Evolutionary conservation across 2,113 vertebrate species (phyloP).

Genomic region (Brachypteracias leptosomus): DNA sequence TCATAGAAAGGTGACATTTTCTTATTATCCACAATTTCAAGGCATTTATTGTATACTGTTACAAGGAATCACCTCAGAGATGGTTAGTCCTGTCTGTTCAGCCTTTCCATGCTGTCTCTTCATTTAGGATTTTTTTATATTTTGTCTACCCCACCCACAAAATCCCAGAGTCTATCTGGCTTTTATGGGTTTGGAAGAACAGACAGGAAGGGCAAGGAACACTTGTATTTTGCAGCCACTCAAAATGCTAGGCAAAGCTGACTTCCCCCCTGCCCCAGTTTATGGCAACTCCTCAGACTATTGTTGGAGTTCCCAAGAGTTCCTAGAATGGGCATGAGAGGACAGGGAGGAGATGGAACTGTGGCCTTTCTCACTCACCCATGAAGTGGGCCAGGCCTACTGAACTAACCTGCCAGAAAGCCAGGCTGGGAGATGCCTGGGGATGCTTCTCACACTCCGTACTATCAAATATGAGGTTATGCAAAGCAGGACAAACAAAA

Average conservation of each 20-base stretch:
- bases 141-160: not conserved
- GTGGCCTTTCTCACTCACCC: not conserved
- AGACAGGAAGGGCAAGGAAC: not conserved
- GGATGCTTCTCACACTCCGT: not conserved
- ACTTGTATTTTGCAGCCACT: not conserved
- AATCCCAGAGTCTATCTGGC: not conserved
- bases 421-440: not conserved
- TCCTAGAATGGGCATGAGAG: not conserved
- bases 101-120: not conserved
- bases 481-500: not conserved
- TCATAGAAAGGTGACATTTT: not conserved
- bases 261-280: not conserved
- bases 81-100: not conserved
- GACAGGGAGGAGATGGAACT: not conserved
- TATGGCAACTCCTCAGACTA: not conserved
- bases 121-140: not conserved
- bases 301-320: not conserved
- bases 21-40: not conserved
- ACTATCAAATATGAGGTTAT: not conserved
- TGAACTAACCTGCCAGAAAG: accelerated
- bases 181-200: not conserved
- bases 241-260: not conserved
- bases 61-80: not conserved
- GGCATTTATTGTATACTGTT: not conserved
- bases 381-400: not conserved